phyloP scores from a whole-genome alignment of 2,888 invertebrate species.

The Drosophila anomalata region DNA sequence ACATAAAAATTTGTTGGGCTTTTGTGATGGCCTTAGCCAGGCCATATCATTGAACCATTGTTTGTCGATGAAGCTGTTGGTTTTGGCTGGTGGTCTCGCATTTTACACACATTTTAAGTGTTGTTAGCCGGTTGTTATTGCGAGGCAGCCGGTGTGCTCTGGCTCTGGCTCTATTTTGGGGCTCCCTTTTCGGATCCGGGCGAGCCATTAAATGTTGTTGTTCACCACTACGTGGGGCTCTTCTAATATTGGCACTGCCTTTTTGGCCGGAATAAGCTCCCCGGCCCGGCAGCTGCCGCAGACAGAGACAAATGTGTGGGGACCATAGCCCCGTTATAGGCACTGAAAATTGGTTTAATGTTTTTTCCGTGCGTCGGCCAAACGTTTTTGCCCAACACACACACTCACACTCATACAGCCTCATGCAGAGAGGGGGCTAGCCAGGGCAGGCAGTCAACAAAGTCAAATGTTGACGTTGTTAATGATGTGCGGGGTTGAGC shows the following conservation, averaged over 20 bases:
- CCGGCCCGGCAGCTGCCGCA: slow-evolving; percentile 55
- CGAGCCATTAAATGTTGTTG: slow-evolving; percentile 49
- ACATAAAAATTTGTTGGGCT: slow-evolving; percentile 69
- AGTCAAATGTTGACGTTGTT: slow-evolving; percentile 71
- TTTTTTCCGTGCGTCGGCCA: slow-evolving; percentile 55
- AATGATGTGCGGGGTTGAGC: slow-evolving; percentile 64
- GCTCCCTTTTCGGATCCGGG: slow-evolving; percentile 23
- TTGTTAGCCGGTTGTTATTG: slow-evolving; percentile 72
- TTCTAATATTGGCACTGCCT: slow-evolving; percentile 73
- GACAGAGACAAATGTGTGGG: slow-evolving; percentile 70
- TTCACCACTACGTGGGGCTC: slow-evolving; percentile 46
- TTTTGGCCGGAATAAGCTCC: slow-evolving; percentile 55
- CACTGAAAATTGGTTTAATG: slow-evolving; percentile 75
- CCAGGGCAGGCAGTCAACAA: slow-evolving; percentile 59
- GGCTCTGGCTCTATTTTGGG: neutral
- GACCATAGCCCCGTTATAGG: slow-evolving; percentile 40
- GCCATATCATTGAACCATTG: slow-evolving; percentile 66
- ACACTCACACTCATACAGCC: slow-evolving; percentile 50
- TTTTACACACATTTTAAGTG: slow-evolving; percentile 77
- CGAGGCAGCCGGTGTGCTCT: slow-evolving; percentile 15
- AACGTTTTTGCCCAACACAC: slow-evolving; percentile 46
- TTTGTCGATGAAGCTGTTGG: slow-evolving; percentile 61
- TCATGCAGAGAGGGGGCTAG: slow-evolving; percentile 28
- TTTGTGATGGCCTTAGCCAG: slow-evolving; percentile 11
- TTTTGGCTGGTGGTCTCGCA: slow-evolving; percentile 61